Conservation (phyloP, 1,140 invertebrate genomes). For the Drosophila yakuba region DNA sequence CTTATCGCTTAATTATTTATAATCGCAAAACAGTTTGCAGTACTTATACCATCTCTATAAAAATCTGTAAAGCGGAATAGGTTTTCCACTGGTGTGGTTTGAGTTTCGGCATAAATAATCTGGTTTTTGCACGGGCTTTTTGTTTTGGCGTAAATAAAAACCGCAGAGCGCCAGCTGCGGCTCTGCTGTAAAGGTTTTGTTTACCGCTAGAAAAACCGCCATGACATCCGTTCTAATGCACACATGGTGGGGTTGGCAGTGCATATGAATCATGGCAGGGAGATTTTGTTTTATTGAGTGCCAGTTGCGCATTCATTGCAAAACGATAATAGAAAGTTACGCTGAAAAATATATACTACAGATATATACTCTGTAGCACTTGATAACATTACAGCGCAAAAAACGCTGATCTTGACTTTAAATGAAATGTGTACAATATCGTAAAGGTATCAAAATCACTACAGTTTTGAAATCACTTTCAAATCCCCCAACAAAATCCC, state of each 20-base stretch:
- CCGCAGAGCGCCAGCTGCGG: constrained; percentile 58
- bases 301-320: constrained; percentile 46
- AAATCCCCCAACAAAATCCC: not conserved
- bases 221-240: constrained; percentile 65
- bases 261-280: constrained; percentile 29
- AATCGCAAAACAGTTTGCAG: too few species aligned
- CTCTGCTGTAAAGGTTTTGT: constrained; percentile 56
- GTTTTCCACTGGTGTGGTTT: constrained; percentile 31
- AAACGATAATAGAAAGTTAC: constrained; percentile 31
- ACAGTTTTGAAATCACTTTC: too few species aligned
- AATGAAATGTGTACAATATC: too few species aligned
- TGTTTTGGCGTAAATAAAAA: constrained; percentile 62
- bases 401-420: too few species aligned
- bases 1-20: too few species aligned
- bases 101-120: constrained; percentile 47
- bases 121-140: constrained; percentile 13
- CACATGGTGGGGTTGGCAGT: constrained; percentile 21
- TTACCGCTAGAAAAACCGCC: constrained; percentile 62
- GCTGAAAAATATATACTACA: not conserved
- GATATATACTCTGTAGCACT: constrained; percentile 4
- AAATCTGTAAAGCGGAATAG: not conserved
- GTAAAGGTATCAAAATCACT: too few species aligned
- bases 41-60: too few species aligned
- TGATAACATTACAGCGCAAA: not conserved
- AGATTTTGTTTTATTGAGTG: constrained; percentile 65